Evolutionary conservation across 2,888 invertebrate species (phyloP).

Genomic region (Seladonia tumulorum): DNA sequence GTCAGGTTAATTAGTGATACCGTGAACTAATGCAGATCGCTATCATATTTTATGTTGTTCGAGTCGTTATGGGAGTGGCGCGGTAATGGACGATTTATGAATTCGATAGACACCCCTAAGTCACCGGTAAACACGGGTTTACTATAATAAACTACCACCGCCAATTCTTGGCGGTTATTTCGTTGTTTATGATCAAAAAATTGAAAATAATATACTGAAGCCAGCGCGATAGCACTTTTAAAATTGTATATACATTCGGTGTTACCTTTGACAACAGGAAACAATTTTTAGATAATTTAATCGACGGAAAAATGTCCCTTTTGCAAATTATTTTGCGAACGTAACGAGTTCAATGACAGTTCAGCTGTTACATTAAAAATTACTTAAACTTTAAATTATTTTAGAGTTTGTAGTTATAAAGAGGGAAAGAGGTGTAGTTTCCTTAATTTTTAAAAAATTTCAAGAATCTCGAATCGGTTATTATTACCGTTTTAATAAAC

Average conservation of each 20-base stretch:
- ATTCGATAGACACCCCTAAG: constrained; percentile 20
- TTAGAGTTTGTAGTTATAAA: too few species aligned
- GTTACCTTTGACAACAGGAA: background rate
- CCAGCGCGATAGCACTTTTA: too few species aligned
- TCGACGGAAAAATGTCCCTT: background rate
- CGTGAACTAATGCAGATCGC: constrained; percentile 2
- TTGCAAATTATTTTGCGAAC: background rate
- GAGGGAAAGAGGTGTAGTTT: too few species aligned
- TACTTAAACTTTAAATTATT: too few species aligned
- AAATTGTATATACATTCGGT: too few species aligned
- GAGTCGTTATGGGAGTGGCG: constrained; percentile 15
- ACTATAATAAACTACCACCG: background rate
- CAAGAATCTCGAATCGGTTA: background rate
- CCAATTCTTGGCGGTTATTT: too few species aligned
- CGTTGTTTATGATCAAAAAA: too few species aligned
- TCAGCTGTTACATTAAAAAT: background rate
- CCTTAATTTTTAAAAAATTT: background rate
- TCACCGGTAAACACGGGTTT: background rate
- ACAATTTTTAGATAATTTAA: background rate
- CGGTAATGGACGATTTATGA: constrained; percentile 30
- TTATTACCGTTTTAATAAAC: background rate
- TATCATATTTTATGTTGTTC: constrained; percentile 32
- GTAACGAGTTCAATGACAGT: background rate
- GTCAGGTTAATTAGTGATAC: constrained; percentile 28
- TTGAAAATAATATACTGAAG: too few species aligned